A percentile compares a stretch with the other conserved stretches of the same genome.
These are phyloP conservation scores for Cactoblastis cactorum DNA, from an alignment of 2,888 invertebrate species.

Conservation along the genomic window DNA sequence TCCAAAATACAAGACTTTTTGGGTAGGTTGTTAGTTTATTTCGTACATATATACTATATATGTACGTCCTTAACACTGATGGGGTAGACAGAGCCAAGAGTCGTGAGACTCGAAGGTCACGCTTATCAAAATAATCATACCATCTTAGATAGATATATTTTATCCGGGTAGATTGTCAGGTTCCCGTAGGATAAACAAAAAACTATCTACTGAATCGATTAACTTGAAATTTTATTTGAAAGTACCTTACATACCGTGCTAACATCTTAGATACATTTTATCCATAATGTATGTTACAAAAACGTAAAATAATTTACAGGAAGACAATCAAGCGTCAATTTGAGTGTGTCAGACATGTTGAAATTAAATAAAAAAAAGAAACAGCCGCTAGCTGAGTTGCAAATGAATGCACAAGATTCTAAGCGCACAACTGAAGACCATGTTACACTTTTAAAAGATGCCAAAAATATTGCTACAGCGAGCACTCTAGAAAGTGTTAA, in stretches of 20 bases:
- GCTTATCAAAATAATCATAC: no score
- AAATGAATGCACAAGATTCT: constrained; percentile 46
- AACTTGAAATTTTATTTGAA: no score
- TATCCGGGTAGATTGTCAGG: no score
- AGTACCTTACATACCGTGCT: no score
- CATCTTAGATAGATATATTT: no score
- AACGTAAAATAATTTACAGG: constrained; percentile 34
- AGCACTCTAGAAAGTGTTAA: constrained; percentile 53
- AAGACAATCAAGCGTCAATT: constrained; percentile 47
- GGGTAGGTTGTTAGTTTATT: constrained; percentile 38
- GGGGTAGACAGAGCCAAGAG: no score
- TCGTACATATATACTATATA: neutral
- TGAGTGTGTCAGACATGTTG: constrained; percentile 58
- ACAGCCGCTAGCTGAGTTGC: constrained; percentile 50
- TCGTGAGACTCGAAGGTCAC: no score
- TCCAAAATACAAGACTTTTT: constrained; percentile 67
- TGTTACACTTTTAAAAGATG: constrained; percentile 49
- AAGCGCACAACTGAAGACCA: constrained; percentile 33
- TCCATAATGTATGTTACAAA: neutral
- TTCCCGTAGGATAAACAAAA: no score
- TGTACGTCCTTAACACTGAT: no score
- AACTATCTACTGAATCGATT: no score
- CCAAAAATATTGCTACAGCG: constrained; percentile 45
- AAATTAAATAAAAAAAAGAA: constrained; percentile 47
- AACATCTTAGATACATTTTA: no score